Conservation (phyloP, 2,888 invertebrate genomes). For the Balanococcus diminutus region DNA sequence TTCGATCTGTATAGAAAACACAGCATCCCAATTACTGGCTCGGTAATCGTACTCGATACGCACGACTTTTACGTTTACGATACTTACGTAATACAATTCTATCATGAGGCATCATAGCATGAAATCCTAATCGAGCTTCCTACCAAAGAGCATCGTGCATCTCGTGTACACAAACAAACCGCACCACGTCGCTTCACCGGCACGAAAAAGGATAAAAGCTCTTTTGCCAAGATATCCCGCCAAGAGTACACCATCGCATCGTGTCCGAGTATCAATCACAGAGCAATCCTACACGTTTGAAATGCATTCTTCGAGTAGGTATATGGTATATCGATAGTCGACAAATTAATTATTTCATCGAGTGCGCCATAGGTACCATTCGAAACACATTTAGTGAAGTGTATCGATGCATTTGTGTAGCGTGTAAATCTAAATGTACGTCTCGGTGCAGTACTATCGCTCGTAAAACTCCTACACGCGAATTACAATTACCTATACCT, state of each 20-base stretch:
- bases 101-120: slow-evolving; percentile 6
- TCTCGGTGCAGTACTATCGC: not conserved
- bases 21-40: not conserved
- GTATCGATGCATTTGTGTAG: not conserved
- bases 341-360: slow-evolving; percentile 11
- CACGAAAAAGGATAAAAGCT: not conserved
- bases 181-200: not conserved
- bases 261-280: slow-evolving; percentile 2
- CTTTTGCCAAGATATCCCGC: not conserved
- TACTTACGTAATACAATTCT: slow-evolving; percentile 2
- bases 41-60: slow-evolving; percentile 34
- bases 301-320: not conserved
- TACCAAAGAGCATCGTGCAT: not conserved
- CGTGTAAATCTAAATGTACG: not conserved
- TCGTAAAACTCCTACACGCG: not conserved
- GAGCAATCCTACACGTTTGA: not conserved
- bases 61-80: slow-evolving; percentile 21
- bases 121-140: slow-evolving; percentile 10
- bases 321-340: not conserved
- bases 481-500: not conserved
- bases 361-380: not conserved
- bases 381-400: not conserved
- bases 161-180: not conserved
- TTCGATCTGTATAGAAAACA: not conserved
- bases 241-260: not conserved